phyloP scores from a whole-genome alignment of 2,888 invertebrate species.

The Operophtera brumata region DNA sequence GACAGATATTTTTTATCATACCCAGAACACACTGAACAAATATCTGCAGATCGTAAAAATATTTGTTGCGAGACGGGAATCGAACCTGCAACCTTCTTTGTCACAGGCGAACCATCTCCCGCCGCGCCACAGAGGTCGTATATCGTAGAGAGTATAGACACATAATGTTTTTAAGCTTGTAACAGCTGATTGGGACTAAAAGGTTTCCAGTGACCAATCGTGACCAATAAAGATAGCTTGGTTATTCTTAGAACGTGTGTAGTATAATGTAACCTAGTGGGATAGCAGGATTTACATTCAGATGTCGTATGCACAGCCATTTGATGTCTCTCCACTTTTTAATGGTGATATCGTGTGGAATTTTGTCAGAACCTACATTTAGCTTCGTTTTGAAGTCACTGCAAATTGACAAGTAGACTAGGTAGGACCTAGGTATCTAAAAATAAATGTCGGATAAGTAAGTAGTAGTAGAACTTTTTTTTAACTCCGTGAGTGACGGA shows the following conservation, averaged over 20 bases:
- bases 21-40: no score
- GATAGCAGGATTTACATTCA: conserved; percentile 25
- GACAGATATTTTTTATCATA: no score
- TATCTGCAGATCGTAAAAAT: no score
- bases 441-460: no score
- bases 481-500: no score
- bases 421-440: no score
- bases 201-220: conserved; percentile 9
- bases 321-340: conserved; percentile 24
- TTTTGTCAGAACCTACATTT: conserved; percentile 1
- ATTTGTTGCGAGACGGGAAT: background rate
- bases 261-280: conserved; percentile 10
- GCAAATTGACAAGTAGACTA: conserved; percentile 3
- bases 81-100: conserved; percentile 4
- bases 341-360: conserved; percentile 10
- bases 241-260: conserved; percentile 16
- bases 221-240: conserved; percentile 24
- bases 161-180: background rate
- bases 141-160: background rate
- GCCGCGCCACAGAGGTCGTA: background rate
- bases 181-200: conserved; percentile 12
- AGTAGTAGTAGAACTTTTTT: no score
- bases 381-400: conserved; percentile 4
- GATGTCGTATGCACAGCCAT: conserved; percentile 22
- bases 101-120: background rate